Evolutionary conservation across 2,113 vertebrate species (phyloP), one percentile per base, ranked within the genome.

Genomic region (Osmerus mordax): DNA sequence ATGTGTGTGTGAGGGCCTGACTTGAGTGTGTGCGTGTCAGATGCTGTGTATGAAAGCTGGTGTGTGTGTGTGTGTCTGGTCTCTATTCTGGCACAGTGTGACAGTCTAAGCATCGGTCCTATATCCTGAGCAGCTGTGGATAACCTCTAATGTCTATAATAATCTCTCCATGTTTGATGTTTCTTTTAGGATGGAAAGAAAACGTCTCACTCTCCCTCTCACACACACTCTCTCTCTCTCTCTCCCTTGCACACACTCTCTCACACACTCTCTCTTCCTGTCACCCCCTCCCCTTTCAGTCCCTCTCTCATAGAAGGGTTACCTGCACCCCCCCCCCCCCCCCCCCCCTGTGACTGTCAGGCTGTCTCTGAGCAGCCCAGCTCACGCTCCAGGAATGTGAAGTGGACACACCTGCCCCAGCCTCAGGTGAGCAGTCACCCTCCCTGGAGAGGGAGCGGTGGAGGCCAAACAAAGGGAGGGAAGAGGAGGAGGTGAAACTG

Each of bases 81-180:
- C 77, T 74, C 62, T 69, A 73, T 83, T 77, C 51, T 81, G 66
- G 69, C 78, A 68, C 78, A 82, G 84, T 88, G 73, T 90, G 84
- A 88, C 78, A 78, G 78, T 76, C 73, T 78, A 74, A 83, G 78
- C 80, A 83, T 83, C 71, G 78, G 82, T 83, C 83, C 80, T 77
- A 74, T 82, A 23, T 62, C 67, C 58, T 55, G 52, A 72, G 70
- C 74, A 71, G 77, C 70, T 78, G 83, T 67, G 25, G n/a, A 47
- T 47, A 47, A 47, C 41, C 25, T 28, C 25, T 28, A 28, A 28
- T 28, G 25, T 28, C 25, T 28, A 28, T 28, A 28, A 28, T 28
- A 28, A 47, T 56, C 54, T 56, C 54, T 56, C 15, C 54, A 56
- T 56, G 54, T 15, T 56, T 56, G n/a, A 56, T 56, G 54, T 56